Conservation (phyloP, 2,797 vertebrate species). For the Pyrrhura leucotis region DNA sequence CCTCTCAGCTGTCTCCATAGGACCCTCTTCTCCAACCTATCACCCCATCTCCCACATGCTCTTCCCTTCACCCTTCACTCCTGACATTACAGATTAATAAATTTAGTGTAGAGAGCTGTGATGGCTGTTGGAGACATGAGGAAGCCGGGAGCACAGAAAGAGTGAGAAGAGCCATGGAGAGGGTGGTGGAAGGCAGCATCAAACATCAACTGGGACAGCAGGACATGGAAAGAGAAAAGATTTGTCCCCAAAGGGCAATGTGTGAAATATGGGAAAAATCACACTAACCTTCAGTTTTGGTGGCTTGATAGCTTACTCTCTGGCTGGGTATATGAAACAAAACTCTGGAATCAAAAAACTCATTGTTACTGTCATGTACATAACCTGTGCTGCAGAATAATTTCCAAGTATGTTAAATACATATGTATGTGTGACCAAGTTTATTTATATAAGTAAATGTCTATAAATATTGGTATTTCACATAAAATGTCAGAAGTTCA, state of each 20-base stretch:
- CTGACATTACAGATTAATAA: not conserved
- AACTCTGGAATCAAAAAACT: not conserved
- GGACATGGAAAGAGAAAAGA: not conserved
- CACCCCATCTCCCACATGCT: not conserved
- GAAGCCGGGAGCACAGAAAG: fast-evolving
- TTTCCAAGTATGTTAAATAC: not conserved
- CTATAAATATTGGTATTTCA: not conserved
- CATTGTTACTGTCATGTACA: not conserved
- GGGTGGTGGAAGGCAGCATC: not conserved
- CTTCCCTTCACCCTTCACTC: not conserved
- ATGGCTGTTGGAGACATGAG: not conserved
- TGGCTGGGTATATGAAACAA: not conserved
- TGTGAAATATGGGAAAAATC: fast-evolving
- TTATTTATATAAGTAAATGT: not conserved
- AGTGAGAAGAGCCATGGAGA: not conserved
- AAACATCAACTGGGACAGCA: not conserved
- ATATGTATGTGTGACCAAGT: not conserved
- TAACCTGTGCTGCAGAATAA: not conserved
- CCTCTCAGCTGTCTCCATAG: not conserved
- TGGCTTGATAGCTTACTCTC: not conserved
- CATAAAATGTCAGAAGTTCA: not conserved
- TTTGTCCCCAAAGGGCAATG: fast-evolving
- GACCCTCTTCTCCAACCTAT: not conserved
- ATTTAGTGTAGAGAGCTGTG: not conserved
- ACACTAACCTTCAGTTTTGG: not conserved